Percentiles rank a stretch among this genome's conserved stretches.
Conservation (phyloP, 2,113 vertebrate species). For the Rutilus rutilus region DNA sequence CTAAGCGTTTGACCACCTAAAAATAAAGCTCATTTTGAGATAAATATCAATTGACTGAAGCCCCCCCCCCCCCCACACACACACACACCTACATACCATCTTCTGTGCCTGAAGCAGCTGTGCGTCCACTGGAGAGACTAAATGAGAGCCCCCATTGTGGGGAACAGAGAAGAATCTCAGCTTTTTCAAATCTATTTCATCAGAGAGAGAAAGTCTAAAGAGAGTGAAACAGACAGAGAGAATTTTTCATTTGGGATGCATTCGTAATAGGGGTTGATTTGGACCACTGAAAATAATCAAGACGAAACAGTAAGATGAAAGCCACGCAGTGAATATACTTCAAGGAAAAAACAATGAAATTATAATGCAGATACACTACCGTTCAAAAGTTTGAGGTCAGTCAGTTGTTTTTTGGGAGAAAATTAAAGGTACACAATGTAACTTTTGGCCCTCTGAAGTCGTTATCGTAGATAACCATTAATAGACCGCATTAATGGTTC, state of each 20-base stretch:
- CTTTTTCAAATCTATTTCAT: slow-evolving; percentile 75
- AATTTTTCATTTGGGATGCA: not conserved
- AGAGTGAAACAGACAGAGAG: not conserved
- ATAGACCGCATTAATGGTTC: no score
- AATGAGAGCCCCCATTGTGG: slow-evolving; percentile 73
- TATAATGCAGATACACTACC: no score
- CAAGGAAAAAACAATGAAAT: not conserved
- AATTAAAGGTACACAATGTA: no score
- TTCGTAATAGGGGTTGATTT: not conserved
- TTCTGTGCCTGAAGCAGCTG: slow-evolving; percentile 80
- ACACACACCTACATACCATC: slow-evolving; percentile 66
- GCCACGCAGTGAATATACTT: not conserved
- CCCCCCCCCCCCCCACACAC: no score
- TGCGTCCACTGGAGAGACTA: slow-evolving; percentile 75
- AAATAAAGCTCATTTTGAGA: slow-evolving; percentile 1
- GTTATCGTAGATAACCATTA: no score
- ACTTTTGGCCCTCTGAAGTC: no score
- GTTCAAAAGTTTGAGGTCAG: not conserved
- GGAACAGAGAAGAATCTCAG: slow-evolving; percentile 82
- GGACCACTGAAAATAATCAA: not conserved
- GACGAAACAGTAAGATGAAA: not conserved
- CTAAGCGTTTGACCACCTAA: slow-evolving; percentile 81
- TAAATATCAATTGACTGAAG: not conserved
- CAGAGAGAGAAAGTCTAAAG: slow-evolving; percentile 77
- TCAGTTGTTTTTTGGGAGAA: no score